Base-by-base conservation (phyloP, 2,888 invertebrate species). In the Caenorhabditis wallacei region DNA sequence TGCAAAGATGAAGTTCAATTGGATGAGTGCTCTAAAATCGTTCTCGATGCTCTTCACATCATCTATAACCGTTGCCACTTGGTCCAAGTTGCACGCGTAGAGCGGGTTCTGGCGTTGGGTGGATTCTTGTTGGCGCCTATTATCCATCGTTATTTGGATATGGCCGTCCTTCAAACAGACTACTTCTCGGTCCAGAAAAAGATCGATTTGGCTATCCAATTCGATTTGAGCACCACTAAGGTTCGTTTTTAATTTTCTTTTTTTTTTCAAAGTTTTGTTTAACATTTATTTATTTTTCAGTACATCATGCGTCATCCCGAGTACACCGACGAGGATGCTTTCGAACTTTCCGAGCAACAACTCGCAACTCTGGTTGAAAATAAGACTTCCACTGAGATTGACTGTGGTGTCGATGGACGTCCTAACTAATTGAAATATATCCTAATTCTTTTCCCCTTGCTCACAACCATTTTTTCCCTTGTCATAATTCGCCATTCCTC, bases 141-240 rank as follows among this genome's bases (percentile, higher is more conserved):
- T 5, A 30, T 76, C 20, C 24, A 8, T 5, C n/a, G 48, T 0
- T 75, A 57, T 43, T n/a, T 75, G 2, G 75, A 75, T 7, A 24
- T 75, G n/a, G 75, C 75, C 1, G 10, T 75, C n/a, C 24, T 66
- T 0, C 8, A 56, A 10, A 16, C 64, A 0, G 11, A 46, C 1
- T 16, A 37, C 13, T 10, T 57, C 10, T 13, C 18, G 0, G n/a
- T 20, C 3, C 2, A 5, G 0, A 64, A 63, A 10, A 74, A 74
- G n/a, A 7, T 30, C 3, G 43, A 54, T 16, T 8, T 64, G 4
- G 74, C 54, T 3, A 22, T 3, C 2, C 1, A 26, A 1, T 46
- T 53, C 22, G 2, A 64, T 20, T 46, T 74, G 26, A 43, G 63
- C 11, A 16, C 53, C 3, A 30, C 30, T 46, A 74, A 74, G 37